phyloP scores from a whole-genome alignment of 2,888 invertebrate species.

The Athalia cordata region DNA sequence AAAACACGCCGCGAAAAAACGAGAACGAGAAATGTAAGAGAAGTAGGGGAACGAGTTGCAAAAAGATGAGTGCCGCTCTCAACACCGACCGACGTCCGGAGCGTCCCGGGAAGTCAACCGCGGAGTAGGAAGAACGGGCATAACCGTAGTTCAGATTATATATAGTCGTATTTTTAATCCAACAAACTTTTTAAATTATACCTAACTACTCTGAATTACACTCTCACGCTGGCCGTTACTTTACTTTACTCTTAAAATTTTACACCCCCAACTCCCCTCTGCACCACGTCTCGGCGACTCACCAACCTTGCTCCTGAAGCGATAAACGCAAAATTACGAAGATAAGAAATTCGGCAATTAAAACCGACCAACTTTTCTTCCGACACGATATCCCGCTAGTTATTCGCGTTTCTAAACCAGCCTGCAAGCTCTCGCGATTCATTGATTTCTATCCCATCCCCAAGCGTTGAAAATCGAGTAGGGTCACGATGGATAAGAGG shows the following conservation, averaged over 20 bases:
- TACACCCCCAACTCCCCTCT: not conserved
- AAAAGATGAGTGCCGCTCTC: constrained; percentile 36
- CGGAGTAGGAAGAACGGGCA: constrained; percentile 42
- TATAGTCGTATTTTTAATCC: constrained; percentile 66
- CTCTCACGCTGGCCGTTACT: not conserved
- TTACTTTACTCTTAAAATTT: constrained; percentile 21
- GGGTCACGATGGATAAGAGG: too few relatives aligned
- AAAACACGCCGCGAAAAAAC: constrained; percentile 28
- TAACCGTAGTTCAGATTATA: constrained; percentile 48
- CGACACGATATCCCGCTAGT: constrained; percentile 18
- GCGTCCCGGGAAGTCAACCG: constrained; percentile 30
- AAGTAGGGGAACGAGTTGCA: constrained; percentile 39
- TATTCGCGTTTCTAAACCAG: not conserved
- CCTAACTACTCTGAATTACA: constrained; percentile 48
- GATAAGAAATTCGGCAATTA: constrained; percentile 35
- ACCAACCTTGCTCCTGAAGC: not conserved
- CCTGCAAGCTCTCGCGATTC: not conserved
- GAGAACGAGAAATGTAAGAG: constrained; percentile 40
- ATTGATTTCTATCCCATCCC: not conserved
- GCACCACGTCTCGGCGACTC: not conserved
- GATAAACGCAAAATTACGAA: constrained; percentile 33
- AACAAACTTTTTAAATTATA: constrained; percentile 68
- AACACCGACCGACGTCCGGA: constrained; percentile 20
- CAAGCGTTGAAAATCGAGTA: too few relatives aligned
- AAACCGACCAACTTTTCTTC: constrained; percentile 22